These are phyloP conservation scores for Drosophila anomalata DNA, from an alignment of 2,888 invertebrate genomes.

Conservation along the genomic window DNA sequence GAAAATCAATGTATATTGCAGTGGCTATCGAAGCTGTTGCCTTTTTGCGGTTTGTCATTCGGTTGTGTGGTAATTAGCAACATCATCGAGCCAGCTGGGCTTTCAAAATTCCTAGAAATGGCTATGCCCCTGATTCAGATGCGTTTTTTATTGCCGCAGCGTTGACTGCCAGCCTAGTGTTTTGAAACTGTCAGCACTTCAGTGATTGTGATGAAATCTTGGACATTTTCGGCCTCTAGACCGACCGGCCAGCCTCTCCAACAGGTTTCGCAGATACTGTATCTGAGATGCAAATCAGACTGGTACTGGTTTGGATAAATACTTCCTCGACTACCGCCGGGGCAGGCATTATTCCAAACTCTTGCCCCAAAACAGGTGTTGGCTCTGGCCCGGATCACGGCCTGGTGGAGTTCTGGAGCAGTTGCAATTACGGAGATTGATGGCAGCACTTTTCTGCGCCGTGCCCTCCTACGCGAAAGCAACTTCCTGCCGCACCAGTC, in stretches of 20 bases:
- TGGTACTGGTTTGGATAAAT: constrained; percentile 39
- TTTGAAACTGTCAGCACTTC: constrained; percentile 31
- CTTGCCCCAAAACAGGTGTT: background rate
- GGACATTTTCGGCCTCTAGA: constrained; percentile 18
- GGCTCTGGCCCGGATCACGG: too few species aligned
- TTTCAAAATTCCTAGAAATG: constrained; percentile 62
- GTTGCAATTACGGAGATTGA: constrained; percentile 33
- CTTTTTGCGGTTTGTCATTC: constrained; percentile 35
- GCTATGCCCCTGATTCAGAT: constrained; percentile 41
- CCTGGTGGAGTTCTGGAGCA: too few species aligned
- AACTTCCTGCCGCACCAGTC: constrained; percentile 54
- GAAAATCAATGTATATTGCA: constrained; percentile 57
- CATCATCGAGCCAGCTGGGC: constrained; percentile 11
- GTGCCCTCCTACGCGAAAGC: constrained; percentile 35
- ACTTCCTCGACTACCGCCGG: constrained; percentile 21
- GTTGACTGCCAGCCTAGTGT: background rate
- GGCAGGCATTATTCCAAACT: background rate
- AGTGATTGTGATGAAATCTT: constrained; percentile 23
- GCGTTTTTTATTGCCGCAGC: constrained; percentile 28
- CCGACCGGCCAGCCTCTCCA: constrained; percentile 23
- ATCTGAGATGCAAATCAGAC: constrained; percentile 42
- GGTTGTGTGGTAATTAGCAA: constrained; percentile 60
- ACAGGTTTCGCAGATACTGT: constrained; percentile 37
- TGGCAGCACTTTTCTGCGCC: constrained; percentile 14
- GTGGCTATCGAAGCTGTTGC: constrained; percentile 31